Evolutionary conservation across 2,113 vertebrate genomes (phyloP), one percentile per base, ranked within the genome.

Genomic region (Rafetus swinhoei): DNA sequence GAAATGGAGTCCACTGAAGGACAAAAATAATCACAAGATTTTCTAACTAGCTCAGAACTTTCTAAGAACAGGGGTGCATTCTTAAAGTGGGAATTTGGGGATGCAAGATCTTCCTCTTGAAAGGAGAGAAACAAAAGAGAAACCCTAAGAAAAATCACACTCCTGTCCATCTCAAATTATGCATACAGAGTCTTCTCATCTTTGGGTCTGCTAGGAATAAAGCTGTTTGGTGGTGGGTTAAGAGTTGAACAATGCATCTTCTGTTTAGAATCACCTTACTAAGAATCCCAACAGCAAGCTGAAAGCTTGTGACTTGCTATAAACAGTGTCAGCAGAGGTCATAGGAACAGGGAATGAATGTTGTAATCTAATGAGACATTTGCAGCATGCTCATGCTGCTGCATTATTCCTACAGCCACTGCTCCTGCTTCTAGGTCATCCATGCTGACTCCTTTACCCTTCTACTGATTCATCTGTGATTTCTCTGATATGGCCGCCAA

Each of bases 21-120:
- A 84, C 56, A 87, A 82, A 90, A 90, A 95, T 77, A 92, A 82
- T 59, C 85, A 57, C 27, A 89, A 91, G 29, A 93, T 50, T 53
- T 91, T 74, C 57, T 19, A 90, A 90, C 79, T 19, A 82, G 81
- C 8, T 92, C 59, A 74, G 74, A 56, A 25, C 8, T 56, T 95
- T 80, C 57, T 85, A 80, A 84, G 52, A n/a, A 56, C 15, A 87
- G 89, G 82, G 2, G 15, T 56, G 62, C 6, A 50, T 14, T 82
- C 14, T 16, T 85, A 69, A 29, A 50, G 39, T 50, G 24, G 22
- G 72, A 76, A 39, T 45, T 76, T 39, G 10, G 32, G 74, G 74
- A 77, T 77, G 74, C 45, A 50, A 90, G 55, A 54, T n/a, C 8
- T 87, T 85, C 54, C 72, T 92, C 81, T 82, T 90, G 53, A 59